Conservation (phyloP, 1,140 invertebrate species). For the Aphelenchoides avenae region DNA sequence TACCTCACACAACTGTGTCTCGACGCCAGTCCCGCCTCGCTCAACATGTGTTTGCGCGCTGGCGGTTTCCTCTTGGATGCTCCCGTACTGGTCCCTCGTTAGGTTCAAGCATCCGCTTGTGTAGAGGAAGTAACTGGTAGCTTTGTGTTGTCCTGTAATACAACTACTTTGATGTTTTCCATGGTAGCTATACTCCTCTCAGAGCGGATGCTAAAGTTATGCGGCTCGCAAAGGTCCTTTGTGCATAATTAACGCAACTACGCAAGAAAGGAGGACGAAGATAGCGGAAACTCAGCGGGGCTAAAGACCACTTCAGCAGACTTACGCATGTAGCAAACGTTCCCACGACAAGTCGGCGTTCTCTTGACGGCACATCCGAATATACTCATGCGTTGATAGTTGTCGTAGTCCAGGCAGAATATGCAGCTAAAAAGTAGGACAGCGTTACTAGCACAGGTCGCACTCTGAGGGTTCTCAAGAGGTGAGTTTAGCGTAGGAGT, state of each 20-base stretch:
- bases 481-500: too few relatives aligned
- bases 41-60: not conserved
- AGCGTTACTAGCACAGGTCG: too few relatives aligned
- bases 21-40: constrained; percentile 7
- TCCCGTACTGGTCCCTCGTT: constrained; percentile 31
- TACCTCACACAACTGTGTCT: constrained; percentile 44
- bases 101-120: constrained; percentile 48
- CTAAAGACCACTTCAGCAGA: not conserved
- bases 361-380: constrained; percentile 33
- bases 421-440: constrained; percentile 50
- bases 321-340: constrained; percentile 50
- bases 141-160: constrained; percentile 45
- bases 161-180: not conserved
- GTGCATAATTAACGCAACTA: constrained; percentile 2
- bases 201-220: constrained; percentile 4
- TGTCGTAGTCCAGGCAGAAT: constrained; percentile 51
- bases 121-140: constrained; percentile 44
- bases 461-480: too few relatives aligned
- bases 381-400: constrained; percentile 42
- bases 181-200: not conserved
- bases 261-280: not conserved
- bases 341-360: constrained; percentile 37
- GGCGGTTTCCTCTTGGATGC: constrained; percentile 14
- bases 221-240: constrained; percentile 2
- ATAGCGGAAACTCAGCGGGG: not conserved